Conservation (phyloP, 2,797 vertebrate genomes). For the Remorina albescens region DNA sequence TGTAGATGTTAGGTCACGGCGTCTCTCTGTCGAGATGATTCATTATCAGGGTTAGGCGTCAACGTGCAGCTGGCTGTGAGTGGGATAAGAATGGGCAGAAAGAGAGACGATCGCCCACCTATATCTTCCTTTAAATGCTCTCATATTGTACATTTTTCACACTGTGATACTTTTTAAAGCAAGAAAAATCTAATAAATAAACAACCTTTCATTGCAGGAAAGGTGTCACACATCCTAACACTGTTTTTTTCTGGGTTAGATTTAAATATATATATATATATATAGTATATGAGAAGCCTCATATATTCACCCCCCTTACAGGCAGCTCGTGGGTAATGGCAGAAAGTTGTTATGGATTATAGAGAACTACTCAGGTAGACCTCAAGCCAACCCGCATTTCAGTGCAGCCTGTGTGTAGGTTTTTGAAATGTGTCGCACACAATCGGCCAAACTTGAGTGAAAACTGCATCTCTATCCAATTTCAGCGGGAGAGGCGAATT, state of each 20-base stretch:
- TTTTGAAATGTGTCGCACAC: slow-evolving; percentile 3
- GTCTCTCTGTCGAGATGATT: too few species aligned
- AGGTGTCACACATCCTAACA: slow-evolving; percentile 9
- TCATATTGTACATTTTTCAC: too few species aligned
- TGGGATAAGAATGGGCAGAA: not conserved
- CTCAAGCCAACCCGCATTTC: not conserved
- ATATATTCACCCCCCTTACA: not conserved
- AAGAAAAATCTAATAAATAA: too few species aligned
- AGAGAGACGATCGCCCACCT: too few species aligned
- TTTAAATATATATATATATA: too few species aligned
- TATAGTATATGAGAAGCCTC: slow-evolving; percentile 8
- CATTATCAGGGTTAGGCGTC: not conserved
- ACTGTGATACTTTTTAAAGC: too few species aligned
- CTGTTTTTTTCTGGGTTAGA: slow-evolving; percentile 11
- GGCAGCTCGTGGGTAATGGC: not conserved
- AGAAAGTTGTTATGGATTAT: not conserved
- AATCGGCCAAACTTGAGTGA: not conserved
- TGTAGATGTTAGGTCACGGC: too few species aligned
- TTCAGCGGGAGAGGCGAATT: slow-evolving; percentile 1
- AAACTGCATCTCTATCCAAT: not conserved
- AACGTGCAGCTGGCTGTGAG: not conserved
- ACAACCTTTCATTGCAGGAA: not conserved
- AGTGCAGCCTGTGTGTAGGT: slow-evolving; percentile 6
- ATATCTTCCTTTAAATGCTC: too few species aligned
- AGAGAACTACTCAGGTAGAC: not conserved